These are phyloP conservation scores for Chionoecetes opilio DNA, from an alignment of 1,140 invertebrate species.

Conservation along the genomic window DNA sequence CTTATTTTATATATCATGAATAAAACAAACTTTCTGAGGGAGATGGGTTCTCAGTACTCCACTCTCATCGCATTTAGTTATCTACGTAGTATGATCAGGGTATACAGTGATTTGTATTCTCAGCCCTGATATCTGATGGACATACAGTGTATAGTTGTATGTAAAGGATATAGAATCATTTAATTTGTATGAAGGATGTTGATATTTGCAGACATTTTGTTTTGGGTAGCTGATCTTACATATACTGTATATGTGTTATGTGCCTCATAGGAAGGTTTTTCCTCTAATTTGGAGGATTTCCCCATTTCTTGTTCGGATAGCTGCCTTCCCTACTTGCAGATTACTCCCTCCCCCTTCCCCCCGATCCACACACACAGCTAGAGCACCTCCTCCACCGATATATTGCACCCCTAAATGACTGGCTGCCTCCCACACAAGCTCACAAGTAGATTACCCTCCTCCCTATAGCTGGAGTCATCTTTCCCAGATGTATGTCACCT, in stretches of 20 bases:
- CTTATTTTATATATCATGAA: too few relatives aligned
- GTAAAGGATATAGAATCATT: too few relatives aligned
- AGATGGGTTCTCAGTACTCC: too few relatives aligned
- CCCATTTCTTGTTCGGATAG: background rate
- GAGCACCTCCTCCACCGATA: background rate
- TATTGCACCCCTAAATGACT: background rate
- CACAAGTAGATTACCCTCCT: background rate
- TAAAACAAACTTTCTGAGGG: too few relatives aligned
- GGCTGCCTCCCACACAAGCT: constrained; percentile 23
- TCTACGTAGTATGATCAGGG: too few relatives aligned
- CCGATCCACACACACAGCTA: background rate
- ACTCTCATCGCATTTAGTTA: too few relatives aligned
- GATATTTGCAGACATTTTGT: too few relatives aligned
- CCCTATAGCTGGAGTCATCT: background rate
- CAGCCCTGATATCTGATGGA: too few relatives aligned
- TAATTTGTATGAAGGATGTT: too few relatives aligned
- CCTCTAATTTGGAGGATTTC: background rate
- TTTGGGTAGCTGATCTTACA: background rate
- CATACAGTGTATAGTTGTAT: too few relatives aligned
- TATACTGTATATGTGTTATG: too few relatives aligned
- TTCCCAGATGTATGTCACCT: background rate
- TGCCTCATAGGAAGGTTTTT: background rate
- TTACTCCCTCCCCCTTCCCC: background rate
- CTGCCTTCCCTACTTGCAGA: background rate
- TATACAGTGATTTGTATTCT: too few relatives aligned